Evolutionary conservation across 2,113 vertebrate species (phyloP).

Genomic region (Nipponia nippon): DNA sequence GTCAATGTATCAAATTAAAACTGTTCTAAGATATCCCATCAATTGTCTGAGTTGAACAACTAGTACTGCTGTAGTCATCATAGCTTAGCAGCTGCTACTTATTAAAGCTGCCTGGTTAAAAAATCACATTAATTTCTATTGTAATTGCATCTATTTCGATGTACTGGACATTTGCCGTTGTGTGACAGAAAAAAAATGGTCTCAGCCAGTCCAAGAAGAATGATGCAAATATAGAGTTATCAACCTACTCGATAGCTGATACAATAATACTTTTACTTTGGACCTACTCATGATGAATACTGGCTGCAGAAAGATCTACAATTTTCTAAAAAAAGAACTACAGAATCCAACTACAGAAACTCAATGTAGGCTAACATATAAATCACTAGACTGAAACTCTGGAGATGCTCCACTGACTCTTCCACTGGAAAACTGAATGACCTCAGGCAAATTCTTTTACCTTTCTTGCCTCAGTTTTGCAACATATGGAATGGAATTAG

Average conservation of each 20-base stretch:
- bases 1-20: background rate
- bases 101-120: conserved; percentile 4
- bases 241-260: conserved; percentile 18
- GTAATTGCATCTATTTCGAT: background rate
- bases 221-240: background rate
- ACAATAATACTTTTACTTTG: conserved; percentile 11
- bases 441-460: background rate
- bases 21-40: background rate
- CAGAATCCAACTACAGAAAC: conserved; percentile 9
- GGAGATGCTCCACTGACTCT: conserved; percentile 1
- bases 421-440: background rate
- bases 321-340: conserved; percentile 23
- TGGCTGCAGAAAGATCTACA: conserved; percentile 16
- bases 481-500: background rate
- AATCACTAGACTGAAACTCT: conserved; percentile 17
- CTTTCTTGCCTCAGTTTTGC: background rate
- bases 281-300: background rate
- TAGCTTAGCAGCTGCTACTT: background rate
- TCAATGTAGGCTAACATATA: background rate
- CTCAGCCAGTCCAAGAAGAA: background rate
- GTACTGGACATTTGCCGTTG: background rate
- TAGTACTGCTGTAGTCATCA: background rate
- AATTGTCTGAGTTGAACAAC: background rate
- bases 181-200: background rate
- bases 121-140: conserved; percentile 24